Percentiles rank a stretch among this genome's conserved stretches.
Evolutionary conservation across 1,140 invertebrate genomes (phyloP).

Genomic region (Dendrolimus punctatus): DNA sequence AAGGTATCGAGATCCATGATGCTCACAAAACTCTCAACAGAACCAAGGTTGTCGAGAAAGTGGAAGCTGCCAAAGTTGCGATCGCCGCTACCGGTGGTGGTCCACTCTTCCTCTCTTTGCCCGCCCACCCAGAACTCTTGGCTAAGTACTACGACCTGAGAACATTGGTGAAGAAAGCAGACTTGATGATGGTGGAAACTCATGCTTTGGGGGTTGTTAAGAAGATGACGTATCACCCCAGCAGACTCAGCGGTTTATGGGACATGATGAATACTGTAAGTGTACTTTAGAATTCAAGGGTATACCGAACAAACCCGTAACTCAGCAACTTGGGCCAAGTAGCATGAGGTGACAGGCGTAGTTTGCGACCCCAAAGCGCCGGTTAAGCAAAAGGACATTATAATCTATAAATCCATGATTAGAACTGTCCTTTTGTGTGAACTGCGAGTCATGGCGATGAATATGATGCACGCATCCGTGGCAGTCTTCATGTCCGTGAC

Average conservation of each 20-base stretch:
- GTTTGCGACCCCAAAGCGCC: no score
- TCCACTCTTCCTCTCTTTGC: constrained; percentile 74
- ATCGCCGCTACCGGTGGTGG: constrained; percentile 73
- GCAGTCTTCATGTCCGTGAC: no score
- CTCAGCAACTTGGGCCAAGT: no score
- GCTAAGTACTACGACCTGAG: constrained; percentile 82
- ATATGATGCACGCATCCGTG: no score
- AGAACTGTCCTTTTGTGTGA: no score
- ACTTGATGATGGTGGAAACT: constrained; percentile 80
- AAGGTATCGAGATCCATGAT: constrained; percentile 77
- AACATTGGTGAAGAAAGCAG: constrained; percentile 68
- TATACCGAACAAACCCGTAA: no score
- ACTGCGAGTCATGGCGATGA: no score
- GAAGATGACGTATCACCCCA: constrained; percentile 82
- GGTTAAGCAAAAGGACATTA: no score
- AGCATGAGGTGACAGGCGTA: no score
- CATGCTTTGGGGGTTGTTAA: constrained; percentile 78
- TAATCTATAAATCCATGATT: no score
- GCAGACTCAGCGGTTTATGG: constrained; percentile 82
- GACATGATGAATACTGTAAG: constrained; percentile 85
- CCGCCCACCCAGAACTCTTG: constrained; percentile 75
- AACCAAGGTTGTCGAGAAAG: constrained; percentile 73
- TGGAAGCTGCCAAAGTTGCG: constrained; percentile 72
- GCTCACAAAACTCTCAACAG: constrained; percentile 72
- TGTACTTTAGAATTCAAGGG: neutral